Percentiles rank a stretch among this genome's conserved stretches.
These are phyloP conservation scores for Orientallactaga sibirica DNA, from an alignment of 2,797 vertebrate genomes.

Conservation along the genomic window DNA sequence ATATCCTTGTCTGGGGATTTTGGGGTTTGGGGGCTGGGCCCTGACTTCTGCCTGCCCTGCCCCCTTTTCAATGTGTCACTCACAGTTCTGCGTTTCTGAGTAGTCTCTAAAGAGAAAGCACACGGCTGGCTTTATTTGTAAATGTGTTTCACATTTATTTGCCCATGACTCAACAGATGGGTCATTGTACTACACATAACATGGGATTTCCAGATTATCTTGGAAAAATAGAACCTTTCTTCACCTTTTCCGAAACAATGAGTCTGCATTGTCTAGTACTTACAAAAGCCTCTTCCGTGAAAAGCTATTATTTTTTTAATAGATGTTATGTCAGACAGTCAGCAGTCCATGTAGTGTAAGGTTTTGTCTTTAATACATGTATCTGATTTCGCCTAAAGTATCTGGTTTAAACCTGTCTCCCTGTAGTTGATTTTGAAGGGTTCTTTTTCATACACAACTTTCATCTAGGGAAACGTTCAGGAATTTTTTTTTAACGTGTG, in stretches of 20 bases:
- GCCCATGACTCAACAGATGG: constrained; percentile 86
- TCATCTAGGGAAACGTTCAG: neutral
- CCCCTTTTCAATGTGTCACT: neutral
- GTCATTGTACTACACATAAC: constrained; percentile 86
- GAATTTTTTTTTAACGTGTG: neutral
- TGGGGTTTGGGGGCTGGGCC: neutral
- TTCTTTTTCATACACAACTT: constrained; percentile 20
- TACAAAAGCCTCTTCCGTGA: neutral
- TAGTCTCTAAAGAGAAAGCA: constrained; percentile 83
- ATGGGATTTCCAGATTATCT: constrained; percentile 87
- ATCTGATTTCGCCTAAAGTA: neutral
- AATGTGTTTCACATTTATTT: constrained; percentile 85
- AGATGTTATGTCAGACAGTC: neutral
- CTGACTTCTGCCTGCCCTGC: neutral
- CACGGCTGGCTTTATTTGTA: constrained; percentile 81
- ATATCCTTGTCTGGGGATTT: neutral
- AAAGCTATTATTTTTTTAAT: neutral
- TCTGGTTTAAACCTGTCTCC: neutral
- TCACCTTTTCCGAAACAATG: constrained; percentile 66
- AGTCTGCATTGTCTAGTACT: constrained; percentile 81
- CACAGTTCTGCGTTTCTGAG: constrained; percentile 80
- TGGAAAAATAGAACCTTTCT: constrained; percentile 85
- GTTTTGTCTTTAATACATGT: neutral
- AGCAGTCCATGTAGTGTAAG: neutral
- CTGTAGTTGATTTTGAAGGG: neutral